A percentile compares a stretch with the other conserved stretches of the same genome.
Conservation (phyloP, 2,113 vertebrate species). For the Phyllostomus hastatus region DNA sequence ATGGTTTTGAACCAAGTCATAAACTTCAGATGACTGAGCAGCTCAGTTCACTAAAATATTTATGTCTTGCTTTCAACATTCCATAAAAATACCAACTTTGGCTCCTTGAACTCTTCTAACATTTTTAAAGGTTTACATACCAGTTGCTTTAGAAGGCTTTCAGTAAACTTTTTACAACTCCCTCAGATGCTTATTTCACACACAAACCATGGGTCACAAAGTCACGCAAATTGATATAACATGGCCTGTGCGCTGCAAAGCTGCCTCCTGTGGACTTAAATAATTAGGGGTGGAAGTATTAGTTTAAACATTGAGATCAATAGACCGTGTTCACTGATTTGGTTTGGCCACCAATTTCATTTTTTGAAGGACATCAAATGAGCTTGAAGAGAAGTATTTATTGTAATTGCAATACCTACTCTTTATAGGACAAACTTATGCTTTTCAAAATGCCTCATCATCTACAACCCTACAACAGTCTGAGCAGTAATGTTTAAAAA, state of each 20-base stretch:
- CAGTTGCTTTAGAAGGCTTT: slow-evolving; percentile 22
- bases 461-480: background rate
- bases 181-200: background rate
- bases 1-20: slow-evolving; percentile 68
- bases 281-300: background rate
- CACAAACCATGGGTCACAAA: background rate
- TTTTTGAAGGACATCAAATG: background rate
- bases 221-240: background rate
- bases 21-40: slow-evolving; percentile 72
- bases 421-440: background rate
- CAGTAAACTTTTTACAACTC: slow-evolving; percentile 35
- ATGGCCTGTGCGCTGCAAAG: background rate
- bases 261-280: background rate
- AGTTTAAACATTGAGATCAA: background rate
- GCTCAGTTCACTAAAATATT: slow-evolving; percentile 71
- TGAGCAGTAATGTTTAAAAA: background rate
- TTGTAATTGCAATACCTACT: background rate
- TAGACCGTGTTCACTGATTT: background rate
- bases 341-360: background rate
- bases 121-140: slow-evolving; percentile 65
- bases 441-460: background rate
- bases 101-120: slow-evolving; percentile 47
- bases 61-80: slow-evolving; percentile 70
- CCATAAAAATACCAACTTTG: slow-evolving; percentile 64
- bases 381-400: background rate